phyloP scores from a whole-genome alignment of 2,797 vertebrate species.

The Fringilla coelebs region DNA sequence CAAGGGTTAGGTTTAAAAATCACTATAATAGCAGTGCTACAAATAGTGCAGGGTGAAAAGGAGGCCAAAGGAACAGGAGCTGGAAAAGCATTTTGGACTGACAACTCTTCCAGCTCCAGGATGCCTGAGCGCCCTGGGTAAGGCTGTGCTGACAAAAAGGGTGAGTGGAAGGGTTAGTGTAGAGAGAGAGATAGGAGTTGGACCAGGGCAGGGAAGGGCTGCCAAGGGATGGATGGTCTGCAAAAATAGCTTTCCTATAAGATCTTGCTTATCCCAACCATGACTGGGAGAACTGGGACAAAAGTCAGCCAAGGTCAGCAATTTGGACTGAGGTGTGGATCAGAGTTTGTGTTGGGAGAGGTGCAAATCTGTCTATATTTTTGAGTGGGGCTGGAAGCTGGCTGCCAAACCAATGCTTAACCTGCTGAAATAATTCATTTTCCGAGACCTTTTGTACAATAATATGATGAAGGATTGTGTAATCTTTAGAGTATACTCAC shows the following conservation, averaged over 20 bases:
- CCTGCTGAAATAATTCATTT: slow-evolving; percentile 1
- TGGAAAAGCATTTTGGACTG: background rate
- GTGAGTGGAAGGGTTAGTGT: background rate
- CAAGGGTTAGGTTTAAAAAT: background rate
- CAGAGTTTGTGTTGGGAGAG: background rate
- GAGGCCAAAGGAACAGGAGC: background rate
- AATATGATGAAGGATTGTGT: background rate
- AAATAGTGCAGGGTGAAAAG: background rate
- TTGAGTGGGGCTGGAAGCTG: background rate
- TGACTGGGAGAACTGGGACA: background rate
- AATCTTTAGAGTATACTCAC: background rate
- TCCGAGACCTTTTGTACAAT: background rate
- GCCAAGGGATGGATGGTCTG: background rate
- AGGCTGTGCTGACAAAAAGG: background rate
- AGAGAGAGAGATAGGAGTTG: background rate
- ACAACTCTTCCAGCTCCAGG: background rate
- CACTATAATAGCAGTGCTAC: background rate
- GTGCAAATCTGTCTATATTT: background rate
- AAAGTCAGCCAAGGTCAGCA: background rate
- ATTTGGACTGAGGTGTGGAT: background rate
- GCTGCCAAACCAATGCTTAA: background rate
- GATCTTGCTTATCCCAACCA: background rate
- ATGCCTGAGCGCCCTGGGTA: background rate
- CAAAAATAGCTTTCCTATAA: background rate
- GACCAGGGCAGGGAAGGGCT: background rate